Base-by-base conservation (phyloP, 2,797 vertebrate genomes). In the Periophthalmus magnuspinnatus region DNA sequence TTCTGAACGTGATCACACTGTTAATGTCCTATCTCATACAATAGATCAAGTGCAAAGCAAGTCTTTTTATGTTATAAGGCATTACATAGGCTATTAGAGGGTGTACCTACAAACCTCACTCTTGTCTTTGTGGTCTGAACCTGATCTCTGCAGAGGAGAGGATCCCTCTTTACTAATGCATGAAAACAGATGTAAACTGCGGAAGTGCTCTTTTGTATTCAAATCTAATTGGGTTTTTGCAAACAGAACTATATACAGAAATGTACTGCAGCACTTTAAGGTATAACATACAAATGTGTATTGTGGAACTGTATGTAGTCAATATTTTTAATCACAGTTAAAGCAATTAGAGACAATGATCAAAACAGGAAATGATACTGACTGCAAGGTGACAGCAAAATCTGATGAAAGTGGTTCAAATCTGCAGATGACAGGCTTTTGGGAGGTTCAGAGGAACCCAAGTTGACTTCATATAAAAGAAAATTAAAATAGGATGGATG, bases 121-220 rank as follows among this genome's bases (percentile, higher is more conserved):
- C 36, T 62, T 77, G 68, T 65, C 62, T 71, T 48, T 56, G 68
- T 58, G 63, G 45, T 72, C 81, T 83, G 78, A 85, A 87, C 71
- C 65, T 24, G 75, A 84, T 81, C 69, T 63, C 55, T 69, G 65
- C 71, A 47, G 56, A 58, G 58, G 62, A 77, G 70, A 68, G 62
- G 65, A 80, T 76, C 68, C 67, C 68, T 80, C 70, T 79, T 90
- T 78, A 88, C 84, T 90, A 84, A 88, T 90, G 84, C 73, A 86
- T 87, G 80, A 82, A 82, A 87, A 87, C 83, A 89, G 77, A 78
- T 85, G 84, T 80, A 78, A 78, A 52, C 22, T 76, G 77, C 78
- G 75, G 76, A 83, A 71, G 80, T 80, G 69, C 83, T 81, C 48
- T 56, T 72, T 83, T 78, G 50, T 69, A 81, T 75, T 66, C 65